Conservation (phyloP, 2,888 invertebrate genomes). For the Tenodera sinensis region DNA sequence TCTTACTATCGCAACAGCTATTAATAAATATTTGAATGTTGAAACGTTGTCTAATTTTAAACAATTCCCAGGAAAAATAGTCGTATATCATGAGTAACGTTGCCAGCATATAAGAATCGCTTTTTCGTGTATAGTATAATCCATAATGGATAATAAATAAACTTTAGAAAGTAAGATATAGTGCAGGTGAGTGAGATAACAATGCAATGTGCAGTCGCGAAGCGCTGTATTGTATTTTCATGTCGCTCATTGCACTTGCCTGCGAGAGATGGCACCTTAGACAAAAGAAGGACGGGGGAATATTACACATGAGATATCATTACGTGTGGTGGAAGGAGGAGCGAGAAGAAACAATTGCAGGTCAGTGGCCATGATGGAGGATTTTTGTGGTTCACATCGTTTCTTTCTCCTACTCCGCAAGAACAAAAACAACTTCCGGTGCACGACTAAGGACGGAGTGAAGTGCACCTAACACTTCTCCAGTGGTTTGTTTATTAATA, state of each 20-base stretch:
- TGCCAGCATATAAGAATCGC: too few relatives aligned
- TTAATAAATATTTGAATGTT: too few relatives aligned
- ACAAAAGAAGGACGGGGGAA: background rate
- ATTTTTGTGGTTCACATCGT: slow-evolving; percentile 10
- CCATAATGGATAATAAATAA: too few relatives aligned
- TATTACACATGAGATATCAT: slow-evolving; percentile 3
- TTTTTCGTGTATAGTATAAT: too few relatives aligned
- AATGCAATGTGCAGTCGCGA: too few relatives aligned
- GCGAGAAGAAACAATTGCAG: slow-evolving; percentile 8
- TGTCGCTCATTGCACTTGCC: background rate
- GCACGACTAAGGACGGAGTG: background rate
- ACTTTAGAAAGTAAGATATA: too few relatives aligned
- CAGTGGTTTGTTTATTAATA: background rate
- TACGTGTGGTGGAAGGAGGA: background rate
- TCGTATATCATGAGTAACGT: too few relatives aligned
- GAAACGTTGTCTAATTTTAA: too few relatives aligned
- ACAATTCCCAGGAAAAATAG: too few relatives aligned
- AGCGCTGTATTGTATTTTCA: too few relatives aligned
- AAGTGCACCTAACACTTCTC: background rate
- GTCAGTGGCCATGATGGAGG: slow-evolving; percentile 5
- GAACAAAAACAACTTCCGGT: slow-evolving; percentile 12
- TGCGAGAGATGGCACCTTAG: background rate
- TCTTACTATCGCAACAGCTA: too few relatives aligned
- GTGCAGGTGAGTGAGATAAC: too few relatives aligned
- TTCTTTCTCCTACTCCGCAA: background rate